These are phyloP conservation scores for Brachyptera putata DNA, from an alignment of 2,888 invertebrate species.

Conservation along the genomic window DNA sequence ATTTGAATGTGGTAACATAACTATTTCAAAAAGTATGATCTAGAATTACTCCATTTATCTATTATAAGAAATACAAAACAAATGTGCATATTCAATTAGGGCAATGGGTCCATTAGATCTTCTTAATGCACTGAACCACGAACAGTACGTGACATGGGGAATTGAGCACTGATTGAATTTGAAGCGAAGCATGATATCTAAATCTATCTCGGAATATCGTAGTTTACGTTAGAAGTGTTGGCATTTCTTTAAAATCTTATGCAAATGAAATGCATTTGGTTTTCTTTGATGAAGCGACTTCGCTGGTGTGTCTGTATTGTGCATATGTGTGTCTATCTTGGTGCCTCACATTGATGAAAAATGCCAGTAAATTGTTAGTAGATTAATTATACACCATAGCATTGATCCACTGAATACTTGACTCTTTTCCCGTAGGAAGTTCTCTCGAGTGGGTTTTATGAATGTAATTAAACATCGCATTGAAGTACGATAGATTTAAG, in stretches of 20 bases:
- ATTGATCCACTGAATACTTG: not conserved
- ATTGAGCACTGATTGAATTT: not conserved
- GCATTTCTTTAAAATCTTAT: conserved; percentile 3
- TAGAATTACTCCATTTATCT: no score
- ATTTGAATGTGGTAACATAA: conserved; percentile 13
- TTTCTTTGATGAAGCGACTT: conserved; percentile 6
- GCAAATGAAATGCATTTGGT: conserved; percentile 9
- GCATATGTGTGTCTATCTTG: conserved; percentile 21
- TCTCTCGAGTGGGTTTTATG: no score
- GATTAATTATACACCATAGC: not conserved
- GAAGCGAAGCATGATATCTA: not conserved
- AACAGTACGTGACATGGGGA: conserved; percentile 7
- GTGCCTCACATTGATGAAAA: conserved; percentile 22
- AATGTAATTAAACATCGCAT: no score
- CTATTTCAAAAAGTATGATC: conserved; percentile 16
- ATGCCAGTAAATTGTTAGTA: conserved; percentile 14
- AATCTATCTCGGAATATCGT: not conserved
- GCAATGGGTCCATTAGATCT: conserved; percentile 25
- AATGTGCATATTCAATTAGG: conserved; percentile 30
- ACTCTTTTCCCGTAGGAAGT: not conserved
- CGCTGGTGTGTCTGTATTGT: conserved; percentile 8
- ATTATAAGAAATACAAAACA: no score
- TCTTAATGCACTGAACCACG: conserved; percentile 22
- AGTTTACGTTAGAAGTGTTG: not conserved
- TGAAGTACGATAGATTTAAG: not conserved